Evolutionary conservation across 1,140 invertebrate genomes (phyloP), one percentile per base, ranked within the genome.

Genomic region (Varroa destructor): DNA sequence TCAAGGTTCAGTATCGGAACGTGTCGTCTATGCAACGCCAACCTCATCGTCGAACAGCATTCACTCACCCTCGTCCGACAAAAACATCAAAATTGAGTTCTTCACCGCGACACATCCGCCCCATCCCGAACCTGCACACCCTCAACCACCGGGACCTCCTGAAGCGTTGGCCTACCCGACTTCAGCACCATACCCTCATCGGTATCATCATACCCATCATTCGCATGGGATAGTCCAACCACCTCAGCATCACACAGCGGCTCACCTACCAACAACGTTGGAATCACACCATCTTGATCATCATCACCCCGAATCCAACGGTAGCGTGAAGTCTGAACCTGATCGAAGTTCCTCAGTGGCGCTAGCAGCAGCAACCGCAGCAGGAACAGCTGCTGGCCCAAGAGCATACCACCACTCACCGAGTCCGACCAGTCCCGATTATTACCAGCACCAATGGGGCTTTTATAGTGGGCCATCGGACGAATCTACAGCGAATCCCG

Each of bases 391-490:
- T 56, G 2, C 37, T 74, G 70, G 25, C 72, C 5, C 71, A 64
- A 6, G 58, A 54, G 46, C 73, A 75, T 1, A 76, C 75, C 1
- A 75, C 73, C 42, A 77, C 77, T 25, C 76, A 75, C 6, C 78
- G 76, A 67, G 61, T 40, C 61, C 61, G 12, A 67, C 61, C 12
- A 67, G 40, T 25, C 14, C 37, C 40, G 61, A 67, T 8, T 67
- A 67, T 8, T 67, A 67, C 46, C 61, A 67, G 37, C 61, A 67
- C 8, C 61, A 67, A 67, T 67, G 61, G 61, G 61, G 61, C 37
- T 67, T 67, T 37, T 67, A 67, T 46, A 43, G 40, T 36, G 46
- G 46, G 40, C 40, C 61, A 67, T 12, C 61, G 61, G 61, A 67
- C 40, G 61, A 67, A 2, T 14, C 12, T 8, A 43, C 61, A 46